Base-by-base conservation (phyloP, 2,113 vertebrate genomes). In the Pica pica region DNA sequence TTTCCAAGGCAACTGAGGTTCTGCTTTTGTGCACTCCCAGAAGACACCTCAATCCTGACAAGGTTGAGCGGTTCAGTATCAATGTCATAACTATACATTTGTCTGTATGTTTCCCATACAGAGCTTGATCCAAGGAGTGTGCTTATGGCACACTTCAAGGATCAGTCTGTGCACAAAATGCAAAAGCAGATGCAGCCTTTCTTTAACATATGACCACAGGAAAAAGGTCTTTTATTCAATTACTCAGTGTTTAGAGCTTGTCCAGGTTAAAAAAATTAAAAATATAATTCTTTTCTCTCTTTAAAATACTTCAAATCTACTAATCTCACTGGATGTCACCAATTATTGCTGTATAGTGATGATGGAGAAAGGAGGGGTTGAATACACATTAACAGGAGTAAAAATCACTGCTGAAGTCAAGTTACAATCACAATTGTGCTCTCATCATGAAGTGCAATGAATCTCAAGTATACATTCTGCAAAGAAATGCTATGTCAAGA, bases 1-100 rank as follows among this genome's bases (percentile, higher is more conserved):
- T 97, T 97, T 97, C 96, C 96, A 96, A 93, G 96, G 96, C 95
- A 97, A 97, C 96, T 95, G 91, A 95, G 89, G 93, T 95, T 96
- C 91, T 96, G 96, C 94, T 96, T 96, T 93, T 95, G 93, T 94
- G 89, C 86, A 71, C 86, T 96, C 94, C 91, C 95, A 95, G 94
- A 97, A 96, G 96, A 95, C 94, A 94, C 86, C 94, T 97, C 94
- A 81, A 39, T 89, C 68, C 95, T 95, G 93, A 92, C 94, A 95
- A 87, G 96, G 94, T 92, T 96, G 94, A 95, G 89, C 3, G 0
- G 79, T 93, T 94, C 86, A 76, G 86, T 93, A 63, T 90, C 96
- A 94, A 42, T 95, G 93, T 95, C 96, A 92, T 89, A 96, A 93
- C 95, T 92, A 89, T 74, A 93, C 76, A 93, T 96, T 95, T 96